These are phyloP conservation scores for Tinamus major DNA, from an alignment of 2,797 vertebrate genomes.

Conservation along the genomic window DNA sequence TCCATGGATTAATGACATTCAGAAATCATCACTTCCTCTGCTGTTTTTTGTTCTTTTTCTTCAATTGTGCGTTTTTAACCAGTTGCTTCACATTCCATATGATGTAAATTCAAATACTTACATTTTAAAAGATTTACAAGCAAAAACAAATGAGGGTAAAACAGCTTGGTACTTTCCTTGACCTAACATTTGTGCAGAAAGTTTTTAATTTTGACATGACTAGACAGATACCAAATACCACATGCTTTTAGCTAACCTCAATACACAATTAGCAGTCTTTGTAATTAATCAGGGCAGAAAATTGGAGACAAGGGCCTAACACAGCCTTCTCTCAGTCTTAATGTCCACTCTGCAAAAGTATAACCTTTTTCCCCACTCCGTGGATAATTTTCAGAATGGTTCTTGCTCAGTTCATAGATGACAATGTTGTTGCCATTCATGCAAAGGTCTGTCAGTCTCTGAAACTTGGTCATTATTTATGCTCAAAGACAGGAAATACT, in stretches of 20 bases:
- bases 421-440: constrained; percentile 84
- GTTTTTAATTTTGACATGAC: constrained; percentile 79
- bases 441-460: constrained; percentile 79
- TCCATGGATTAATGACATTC: not conserved
- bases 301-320: constrained; percentile 90
- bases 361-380: constrained; percentile 79
- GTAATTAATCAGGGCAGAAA: constrained; percentile 99
- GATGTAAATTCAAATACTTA: not conserved
- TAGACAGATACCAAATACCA: constrained; percentile 77
- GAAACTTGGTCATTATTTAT: constrained; percentile 78
- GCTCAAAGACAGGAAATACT: constrained; percentile 79
- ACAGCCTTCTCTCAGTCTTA: constrained; percentile 73
- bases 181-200: constrained; percentile 76
- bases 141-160: not conserved
- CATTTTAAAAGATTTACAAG: constrained; percentile 52
- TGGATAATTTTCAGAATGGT: constrained; percentile 84
- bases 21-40: constrained; percentile 15
- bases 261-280: constrained; percentile 88
- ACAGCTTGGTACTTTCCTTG: constrained; percentile 57
- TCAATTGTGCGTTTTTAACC: constrained; percentile 24
- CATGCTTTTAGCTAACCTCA: constrained; percentile 84
- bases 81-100: not conserved
- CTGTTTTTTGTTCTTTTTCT: not conserved
- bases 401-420: constrained; percentile 79
- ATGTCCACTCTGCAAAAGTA: constrained; percentile 76